A percentile compares a stretch with the other conserved stretches of the same genome.
Conservation (phyloP, 2,113 vertebrate species). For the Brachyistius frenatus region DNA sequence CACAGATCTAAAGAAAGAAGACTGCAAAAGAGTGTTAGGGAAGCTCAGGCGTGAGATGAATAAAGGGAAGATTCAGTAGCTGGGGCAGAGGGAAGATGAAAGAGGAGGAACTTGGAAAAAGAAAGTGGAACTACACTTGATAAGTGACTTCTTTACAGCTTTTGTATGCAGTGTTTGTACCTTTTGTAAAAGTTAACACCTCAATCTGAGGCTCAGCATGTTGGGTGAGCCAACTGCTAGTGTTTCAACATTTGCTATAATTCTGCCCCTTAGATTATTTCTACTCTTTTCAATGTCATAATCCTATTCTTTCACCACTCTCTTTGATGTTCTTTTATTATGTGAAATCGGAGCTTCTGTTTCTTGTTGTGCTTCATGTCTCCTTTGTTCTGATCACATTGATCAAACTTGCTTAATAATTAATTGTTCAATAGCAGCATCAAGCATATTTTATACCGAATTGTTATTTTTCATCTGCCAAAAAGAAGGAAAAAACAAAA, state of each 20-base stretch:
- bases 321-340: not conserved
- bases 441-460: not conserved
- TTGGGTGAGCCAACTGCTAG: not conserved
- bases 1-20: constrained; percentile 47
- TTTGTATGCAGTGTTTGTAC: constrained; percentile 5
- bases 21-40: constrained; percentile 5
- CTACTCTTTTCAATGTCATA: not conserved
- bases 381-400: not conserved
- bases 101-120: constrained; percentile 31
- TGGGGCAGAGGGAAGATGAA: constrained; percentile 41
- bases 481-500: not conserved
- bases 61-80: constrained; percentile 42
- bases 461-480: not conserved
- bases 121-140: constrained; percentile 10
- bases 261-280: not conserved
- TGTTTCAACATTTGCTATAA: not conserved
- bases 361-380: not conserved
- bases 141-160: constrained; percentile 19
- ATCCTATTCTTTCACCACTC: not conserved
- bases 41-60: constrained; percentile 45
- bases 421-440: not conserved
- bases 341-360: not conserved
- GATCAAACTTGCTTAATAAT: not conserved
- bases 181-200: constrained; percentile 14
- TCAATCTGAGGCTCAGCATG: not conserved